Evolutionary conservation across 2,113 vertebrate genomes (phyloP).

Genomic region (Trogon surrucura): DNA sequence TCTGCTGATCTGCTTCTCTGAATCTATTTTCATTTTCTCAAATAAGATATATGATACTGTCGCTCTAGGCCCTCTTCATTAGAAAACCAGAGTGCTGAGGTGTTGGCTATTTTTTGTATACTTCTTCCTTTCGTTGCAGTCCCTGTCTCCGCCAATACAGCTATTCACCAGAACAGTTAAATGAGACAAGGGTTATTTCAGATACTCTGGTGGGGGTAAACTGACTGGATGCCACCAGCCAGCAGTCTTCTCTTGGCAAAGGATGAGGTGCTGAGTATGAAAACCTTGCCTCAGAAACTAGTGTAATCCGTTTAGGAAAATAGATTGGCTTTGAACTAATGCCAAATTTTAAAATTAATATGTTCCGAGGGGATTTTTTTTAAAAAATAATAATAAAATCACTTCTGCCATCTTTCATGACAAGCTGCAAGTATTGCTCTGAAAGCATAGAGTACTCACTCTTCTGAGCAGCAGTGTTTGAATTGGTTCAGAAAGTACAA

Average conservation of each 20-base stretch:
- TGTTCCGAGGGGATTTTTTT: neutral
- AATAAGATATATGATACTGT: accelerated
- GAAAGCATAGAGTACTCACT: neutral
- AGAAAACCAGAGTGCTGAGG: neutral
- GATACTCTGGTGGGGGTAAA: neutral
- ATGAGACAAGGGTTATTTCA: neutral
- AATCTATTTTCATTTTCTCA: neutral
- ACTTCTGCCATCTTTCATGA: neutral
- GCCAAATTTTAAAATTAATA: neutral
- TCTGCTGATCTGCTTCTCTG: neutral
- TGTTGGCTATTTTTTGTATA: neutral
- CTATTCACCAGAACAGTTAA: neutral
- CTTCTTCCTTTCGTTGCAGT: neutral
- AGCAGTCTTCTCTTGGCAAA: neutral
- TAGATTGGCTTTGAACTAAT: constrained; percentile 28
- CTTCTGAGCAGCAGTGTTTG: neutral
- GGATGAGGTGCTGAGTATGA: neutral
- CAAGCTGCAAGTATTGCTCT: neutral
- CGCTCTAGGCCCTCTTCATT: neutral
- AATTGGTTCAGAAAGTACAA: neutral
- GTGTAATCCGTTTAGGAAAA: constrained; percentile 32
- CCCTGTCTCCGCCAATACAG: neutral
- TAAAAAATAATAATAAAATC: neutral
- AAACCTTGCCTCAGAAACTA: constrained; percentile 30
- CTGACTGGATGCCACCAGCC: neutral